Evolutionary conservation across 2,888 invertebrate species (phyloP), one percentile per base, ranked within the genome.

Genomic region (Drosophila aldrichi): DNA sequence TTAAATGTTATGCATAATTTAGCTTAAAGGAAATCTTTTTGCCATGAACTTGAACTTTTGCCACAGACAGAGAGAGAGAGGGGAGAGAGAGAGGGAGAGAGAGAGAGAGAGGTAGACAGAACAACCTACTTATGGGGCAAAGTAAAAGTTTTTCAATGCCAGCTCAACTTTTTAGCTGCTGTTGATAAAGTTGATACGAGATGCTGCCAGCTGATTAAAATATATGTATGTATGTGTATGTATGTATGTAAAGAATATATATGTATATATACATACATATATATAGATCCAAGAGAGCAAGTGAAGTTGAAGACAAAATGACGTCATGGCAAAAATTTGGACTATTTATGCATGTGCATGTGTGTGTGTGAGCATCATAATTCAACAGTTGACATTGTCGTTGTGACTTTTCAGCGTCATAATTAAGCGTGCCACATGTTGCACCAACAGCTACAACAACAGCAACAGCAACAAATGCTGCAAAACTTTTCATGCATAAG

Each of bases 391-490:
- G 69, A 79, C 77, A 81, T 77, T 82, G 72, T 74, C 61, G 73
- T 38, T 83, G 58, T 70, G 79, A 81, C 68, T 78, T 80, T 55
- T 71, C 69, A 74, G 79, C 79, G 79, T 82, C 82, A 82, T 84
- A 82, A 84, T 85, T 84, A 87, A 85, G 73, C 75, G 40, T 82
- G 77, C 83, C 82, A 85, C 84, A 85, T 86, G 87, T 85, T 83
- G 74, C 79, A 70, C 70, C 73, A 57, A n/a, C 62, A 60, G 34
- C 34, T 12, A 10, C 34, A 34, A 12, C 34, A 40, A 10, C 70
- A 62, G 2, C 44, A 46, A 12, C 63, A 72, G 22, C 25, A 4
- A 16, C n/a, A 25, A 72, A 56, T 66, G 64, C 72, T 44, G 60
- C 69, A 69, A 81, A 85, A 84, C 76, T 83, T 85, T 82, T 22